phyloP scores from a whole-genome alignment of 2,797 vertebrate species.

The Darevskia mixta region DNA sequence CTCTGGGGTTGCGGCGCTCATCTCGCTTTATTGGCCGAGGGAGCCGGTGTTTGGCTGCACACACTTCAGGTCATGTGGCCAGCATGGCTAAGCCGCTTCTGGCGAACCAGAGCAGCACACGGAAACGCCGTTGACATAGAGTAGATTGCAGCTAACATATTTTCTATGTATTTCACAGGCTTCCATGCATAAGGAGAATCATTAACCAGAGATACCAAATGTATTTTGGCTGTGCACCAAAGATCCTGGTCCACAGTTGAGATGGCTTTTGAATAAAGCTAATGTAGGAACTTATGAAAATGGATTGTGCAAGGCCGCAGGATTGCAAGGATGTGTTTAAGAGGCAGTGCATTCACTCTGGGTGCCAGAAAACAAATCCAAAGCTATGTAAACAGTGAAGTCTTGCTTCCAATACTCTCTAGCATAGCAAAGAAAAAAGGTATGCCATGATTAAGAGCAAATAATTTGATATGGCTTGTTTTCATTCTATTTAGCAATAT shows the following conservation, averaged over 20 bases:
- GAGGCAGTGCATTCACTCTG: neutral
- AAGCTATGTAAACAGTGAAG: neutral
- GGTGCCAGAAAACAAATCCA: neutral
- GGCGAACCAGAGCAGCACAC: too few relatives aligned
- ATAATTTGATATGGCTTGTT: neutral
- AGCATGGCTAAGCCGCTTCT: too few relatives aligned
- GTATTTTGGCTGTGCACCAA: neutral
- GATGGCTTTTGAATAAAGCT: neutral
- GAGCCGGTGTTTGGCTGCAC: too few relatives aligned
- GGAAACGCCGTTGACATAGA: neutral
- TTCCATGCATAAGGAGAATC: neutral
- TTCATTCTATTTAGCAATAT: neutral
- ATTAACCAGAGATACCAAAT: too few relatives aligned
- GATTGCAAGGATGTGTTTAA: neutral
- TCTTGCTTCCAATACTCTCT: neutral
- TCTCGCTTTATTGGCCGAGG: too few relatives aligned
- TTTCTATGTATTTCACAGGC: neutral
- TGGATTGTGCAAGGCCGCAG: neutral
- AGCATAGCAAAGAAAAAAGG: neutral
- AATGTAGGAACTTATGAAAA: neutral
- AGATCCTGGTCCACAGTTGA: neutral
- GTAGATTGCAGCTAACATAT: neutral
- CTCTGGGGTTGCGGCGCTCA: too few relatives aligned
- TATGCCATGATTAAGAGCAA: neutral
- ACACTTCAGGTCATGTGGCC: too few relatives aligned